Base-by-base conservation (phyloP, 2,797 vertebrate genomes). In the Ataeniobius toweri region DNA sequence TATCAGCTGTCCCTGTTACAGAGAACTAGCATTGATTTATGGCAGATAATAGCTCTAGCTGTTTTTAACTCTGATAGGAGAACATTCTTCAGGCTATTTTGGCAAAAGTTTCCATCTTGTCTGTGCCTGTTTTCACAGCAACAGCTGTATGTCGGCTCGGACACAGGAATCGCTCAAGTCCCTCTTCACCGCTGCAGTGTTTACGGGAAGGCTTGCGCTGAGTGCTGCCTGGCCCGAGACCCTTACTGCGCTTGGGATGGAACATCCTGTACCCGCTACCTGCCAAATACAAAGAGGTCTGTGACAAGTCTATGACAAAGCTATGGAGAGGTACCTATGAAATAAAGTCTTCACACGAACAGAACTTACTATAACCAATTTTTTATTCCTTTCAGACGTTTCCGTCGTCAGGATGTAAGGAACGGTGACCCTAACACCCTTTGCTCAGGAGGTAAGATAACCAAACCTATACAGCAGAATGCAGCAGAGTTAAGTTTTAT, bases 231-330 rank as follows among this genome's bases (percentile, higher is more conserved):
- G 85, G 97, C 98, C 31, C 94, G 97, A 39, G 98, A 99, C 85
- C 98, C 98, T 0, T 98, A 99, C 86, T 99, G 98, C 0, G 98
- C 97, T 83, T 99, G 98, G 98, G 97, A 99, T 0, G 98, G 98
- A 71, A 96, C 89, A 0, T 71, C 94, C 61, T 99, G 98, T 89
- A 98, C 97, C 7, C 96, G 97, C 86, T 98, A 97, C 31, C 95
- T 98, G 80, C 96, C 96, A 81, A 98, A 97, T 89, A 97, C 96
- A 82, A 98, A 98, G 84, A 96, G 97, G 97, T 98, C 63, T 53
- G 81, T 61, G 68, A 81, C 39, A 78, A 74, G 44, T 20, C 16
- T 12, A 14, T 39, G 22, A 71, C 13, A 36, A 18, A 70, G 1
- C 46, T 24, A 1, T 1, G 7, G 31, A 71, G 22, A 14, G 3